phyloP scores from a whole-genome alignment of 53 echinoderm and acorn worm genomes.

The Zoroaster sp. region DNA sequence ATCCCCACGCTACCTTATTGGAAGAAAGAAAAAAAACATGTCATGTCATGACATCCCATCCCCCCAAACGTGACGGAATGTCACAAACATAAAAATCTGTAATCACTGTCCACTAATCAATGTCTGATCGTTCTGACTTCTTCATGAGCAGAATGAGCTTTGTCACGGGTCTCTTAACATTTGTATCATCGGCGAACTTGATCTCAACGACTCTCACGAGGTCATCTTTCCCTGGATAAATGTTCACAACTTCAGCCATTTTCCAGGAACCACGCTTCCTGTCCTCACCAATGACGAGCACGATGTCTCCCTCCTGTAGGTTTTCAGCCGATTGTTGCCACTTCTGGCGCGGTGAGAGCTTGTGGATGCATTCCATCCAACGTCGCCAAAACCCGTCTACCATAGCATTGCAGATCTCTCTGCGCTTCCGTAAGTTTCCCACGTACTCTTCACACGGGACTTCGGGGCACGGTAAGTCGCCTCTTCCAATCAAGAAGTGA shows the following conservation, averaged over 20 bases:
- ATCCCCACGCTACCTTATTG: no score
- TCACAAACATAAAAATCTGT: no score
- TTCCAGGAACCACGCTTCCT: conserved; percentile 61
- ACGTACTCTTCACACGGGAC: conserved; percentile 53
- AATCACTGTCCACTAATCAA: no score
- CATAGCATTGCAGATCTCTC: conserved; percentile 75
- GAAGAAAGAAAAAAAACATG: no score
- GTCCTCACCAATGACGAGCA: conserved; percentile 60
- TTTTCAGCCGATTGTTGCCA: conserved; percentile 46
- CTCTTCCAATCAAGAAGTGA: conserved; percentile 69
- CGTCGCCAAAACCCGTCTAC: conserved; percentile 65
- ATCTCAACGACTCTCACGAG: conserved; percentile 69
- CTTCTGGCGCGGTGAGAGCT: conserved; percentile 52
- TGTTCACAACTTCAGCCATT: conserved; percentile 51
- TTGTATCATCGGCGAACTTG: conserved; percentile 48
- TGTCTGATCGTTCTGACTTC: conserved; percentile 60
- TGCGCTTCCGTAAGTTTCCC: conserved; percentile 60
- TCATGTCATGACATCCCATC: no score
- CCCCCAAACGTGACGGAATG: conserved; percentile 69
- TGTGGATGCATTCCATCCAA: conserved; percentile 61
- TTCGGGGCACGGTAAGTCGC: conserved; percentile 53
- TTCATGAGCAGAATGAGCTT: conserved; percentile 73
- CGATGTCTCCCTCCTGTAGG: conserved; percentile 67
- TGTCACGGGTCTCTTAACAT: conserved; percentile 53
- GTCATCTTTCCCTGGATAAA: conserved; percentile 58